These are phyloP conservation scores for Sebastes elongatus DNA, from an alignment of 2,797 vertebrate species.

Conservation along the genomic window DNA sequence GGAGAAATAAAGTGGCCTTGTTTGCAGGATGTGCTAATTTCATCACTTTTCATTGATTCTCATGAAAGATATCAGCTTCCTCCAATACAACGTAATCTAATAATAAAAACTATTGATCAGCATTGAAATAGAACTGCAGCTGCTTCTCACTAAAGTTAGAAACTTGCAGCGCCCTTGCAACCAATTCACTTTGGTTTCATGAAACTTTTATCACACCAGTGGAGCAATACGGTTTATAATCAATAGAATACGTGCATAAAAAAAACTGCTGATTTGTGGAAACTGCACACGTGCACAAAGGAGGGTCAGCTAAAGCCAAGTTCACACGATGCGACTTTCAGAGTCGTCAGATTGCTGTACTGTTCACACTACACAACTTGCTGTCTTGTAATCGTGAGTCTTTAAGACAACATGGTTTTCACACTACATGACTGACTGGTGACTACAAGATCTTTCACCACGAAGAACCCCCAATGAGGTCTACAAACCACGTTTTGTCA, in stretches of 20 bases:
- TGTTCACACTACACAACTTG: too few relatives aligned
- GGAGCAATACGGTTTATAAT: conserved; percentile 6
- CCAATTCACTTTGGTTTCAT: conserved; percentile 23
- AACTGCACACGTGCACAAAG: background rate
- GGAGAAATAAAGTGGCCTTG: background rate
- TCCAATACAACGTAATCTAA: background rate
- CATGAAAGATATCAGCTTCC: background rate
- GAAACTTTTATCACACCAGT: conserved; percentile 8
- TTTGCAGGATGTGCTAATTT: background rate
- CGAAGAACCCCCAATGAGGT: too few relatives aligned
- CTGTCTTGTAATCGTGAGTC: too few relatives aligned
- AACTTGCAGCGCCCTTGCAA: background rate
- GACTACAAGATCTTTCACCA: too few relatives aligned
- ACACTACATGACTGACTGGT: too few relatives aligned
- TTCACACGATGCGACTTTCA: too few relatives aligned
- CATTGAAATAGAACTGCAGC: background rate
- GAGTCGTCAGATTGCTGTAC: too few relatives aligned
- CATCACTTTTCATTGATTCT: conserved; percentile 4
- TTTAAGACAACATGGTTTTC: too few relatives aligned
- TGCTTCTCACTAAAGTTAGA: background rate
- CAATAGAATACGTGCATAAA: background rate
- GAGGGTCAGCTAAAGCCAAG: background rate
- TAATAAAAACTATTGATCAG: conserved; percentile 16
- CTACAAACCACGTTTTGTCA: too few relatives aligned
- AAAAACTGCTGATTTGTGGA: background rate